phyloP scores from a whole-genome alignment of 2,113 vertebrate species.

The Dasyurus viverrinus region DNA sequence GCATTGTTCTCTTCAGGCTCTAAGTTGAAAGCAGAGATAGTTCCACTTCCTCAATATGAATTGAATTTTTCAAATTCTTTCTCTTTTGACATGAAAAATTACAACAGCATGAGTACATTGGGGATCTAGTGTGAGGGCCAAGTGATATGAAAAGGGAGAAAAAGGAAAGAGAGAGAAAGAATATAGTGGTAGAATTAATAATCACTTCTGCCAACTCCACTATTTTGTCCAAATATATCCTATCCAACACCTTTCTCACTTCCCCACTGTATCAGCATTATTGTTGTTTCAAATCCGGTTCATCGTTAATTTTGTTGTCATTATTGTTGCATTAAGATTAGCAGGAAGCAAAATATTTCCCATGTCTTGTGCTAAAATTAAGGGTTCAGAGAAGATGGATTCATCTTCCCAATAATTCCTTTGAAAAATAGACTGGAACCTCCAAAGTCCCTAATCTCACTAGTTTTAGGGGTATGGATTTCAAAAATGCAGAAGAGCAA shows the following conservation, averaged over 20 bases:
- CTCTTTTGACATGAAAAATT: not conserved
- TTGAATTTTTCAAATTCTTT: not conserved
- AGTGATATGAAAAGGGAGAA: not conserved
- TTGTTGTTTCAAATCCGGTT: not conserved
- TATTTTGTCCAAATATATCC: not conserved
- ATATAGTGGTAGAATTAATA: not conserved
- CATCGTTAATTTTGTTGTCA: not conserved
- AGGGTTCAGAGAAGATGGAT: not conserved
- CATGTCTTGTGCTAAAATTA: not conserved
- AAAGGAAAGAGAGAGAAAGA: not conserved
- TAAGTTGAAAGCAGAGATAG: not conserved
- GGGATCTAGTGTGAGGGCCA: not conserved
- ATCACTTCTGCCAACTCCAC: not conserved
- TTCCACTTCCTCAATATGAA: not conserved
- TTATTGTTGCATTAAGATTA: not conserved
- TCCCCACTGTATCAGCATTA: not conserved
- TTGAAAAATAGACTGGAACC: not conserved
- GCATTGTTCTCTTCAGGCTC: not conserved
- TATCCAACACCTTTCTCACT: not conserved
- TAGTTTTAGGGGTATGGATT: not conserved
- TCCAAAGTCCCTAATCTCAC: not conserved
- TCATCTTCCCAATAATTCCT: not conserved
- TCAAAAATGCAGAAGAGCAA: constrained; percentile 1
- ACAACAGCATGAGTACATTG: not conserved
- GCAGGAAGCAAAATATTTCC: not conserved